A percentile compares a stretch with the other conserved stretches of the same genome.
Evolutionary conservation across 2,888 invertebrate genomes (phyloP).

Genomic region (Amiota mariae): DNA sequence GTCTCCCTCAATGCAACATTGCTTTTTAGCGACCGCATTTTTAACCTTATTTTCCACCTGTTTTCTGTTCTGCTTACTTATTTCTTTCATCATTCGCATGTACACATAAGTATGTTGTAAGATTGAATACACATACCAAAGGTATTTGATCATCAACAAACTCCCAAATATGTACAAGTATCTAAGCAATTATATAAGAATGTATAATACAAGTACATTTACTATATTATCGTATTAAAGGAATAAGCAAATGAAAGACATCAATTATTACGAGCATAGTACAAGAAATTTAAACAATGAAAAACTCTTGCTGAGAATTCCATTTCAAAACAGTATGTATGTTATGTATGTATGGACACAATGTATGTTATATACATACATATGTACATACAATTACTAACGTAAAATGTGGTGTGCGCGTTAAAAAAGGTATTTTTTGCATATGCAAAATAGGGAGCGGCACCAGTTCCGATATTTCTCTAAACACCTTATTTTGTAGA

Average conservation of each 20-base stretch:
- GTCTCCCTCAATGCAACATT: conserved; percentile 51
- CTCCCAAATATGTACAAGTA: conserved; percentile 28
- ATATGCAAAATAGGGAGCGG: conserved; percentile 58
- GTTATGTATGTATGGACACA: too few species aligned
- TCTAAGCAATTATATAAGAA: not conserved
- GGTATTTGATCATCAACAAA: too few species aligned
- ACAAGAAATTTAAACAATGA: too few species aligned
- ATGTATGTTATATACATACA: conserved; percentile 28
- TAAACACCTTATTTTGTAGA: conserved; percentile 44
- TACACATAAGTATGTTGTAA: not conserved
- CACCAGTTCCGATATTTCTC: conserved; percentile 55
- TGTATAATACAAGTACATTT: too few species aligned
- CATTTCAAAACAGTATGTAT: too few species aligned
- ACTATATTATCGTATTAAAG: too few species aligned
- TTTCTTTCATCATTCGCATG: conserved; percentile 38
- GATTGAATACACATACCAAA: too few species aligned
- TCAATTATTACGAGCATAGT: too few species aligned
- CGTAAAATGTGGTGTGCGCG: conserved; percentile 31
- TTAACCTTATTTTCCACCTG: conserved; percentile 68
- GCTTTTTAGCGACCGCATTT: conserved; percentile 65
- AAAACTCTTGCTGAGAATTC: too few species aligned
- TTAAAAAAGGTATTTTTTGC: conserved; percentile 48
- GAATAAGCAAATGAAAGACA: too few species aligned
- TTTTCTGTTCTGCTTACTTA: conserved; percentile 59
- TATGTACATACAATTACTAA: conserved; percentile 28